Conservation (phyloP, 2,797 vertebrate species). For the Serranus cabrilla region DNA sequence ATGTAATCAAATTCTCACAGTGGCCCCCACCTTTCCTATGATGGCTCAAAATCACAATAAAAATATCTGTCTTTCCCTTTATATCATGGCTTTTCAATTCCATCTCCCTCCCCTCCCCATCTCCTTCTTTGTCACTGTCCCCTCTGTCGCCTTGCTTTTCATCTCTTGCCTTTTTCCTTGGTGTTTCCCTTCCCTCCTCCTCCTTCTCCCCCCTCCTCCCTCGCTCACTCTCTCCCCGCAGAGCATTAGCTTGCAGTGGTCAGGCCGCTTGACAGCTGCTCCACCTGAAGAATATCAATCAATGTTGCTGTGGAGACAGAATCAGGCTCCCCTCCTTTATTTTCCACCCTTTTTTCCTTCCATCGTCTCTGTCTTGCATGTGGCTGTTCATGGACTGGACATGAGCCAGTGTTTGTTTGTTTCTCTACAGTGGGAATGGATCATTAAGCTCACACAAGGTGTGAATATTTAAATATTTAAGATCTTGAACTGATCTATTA, state of each 20-base stretch:
- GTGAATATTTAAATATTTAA: constrained; percentile 40
- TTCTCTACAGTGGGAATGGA: constrained; percentile 27
- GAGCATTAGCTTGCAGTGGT: constrained; percentile 85
- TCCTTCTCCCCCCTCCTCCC: constrained; percentile 7
- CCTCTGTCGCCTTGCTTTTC: constrained; percentile 59
- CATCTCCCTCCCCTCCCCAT: constrained; percentile 61
- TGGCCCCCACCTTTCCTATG: constrained; percentile 28
- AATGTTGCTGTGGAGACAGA: constrained; percentile 92
- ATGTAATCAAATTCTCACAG: constrained; percentile 39
- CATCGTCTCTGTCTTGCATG: constrained; percentile 1
- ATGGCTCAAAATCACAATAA: constrained; percentile 42
- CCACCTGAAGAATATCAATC: constrained; percentile 92
- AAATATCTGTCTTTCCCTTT: constrained; percentile 22
- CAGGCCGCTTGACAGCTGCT: constrained; percentile 88
- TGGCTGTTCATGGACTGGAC: constrained; percentile 6
- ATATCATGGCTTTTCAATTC: constrained; percentile 72
- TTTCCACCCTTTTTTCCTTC: constrained; percentile 35
- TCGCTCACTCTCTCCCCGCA: constrained; percentile 67
- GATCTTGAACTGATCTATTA: constrained; percentile 47
- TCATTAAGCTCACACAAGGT: constrained; percentile 37
- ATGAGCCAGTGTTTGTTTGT: constrained; percentile 46
- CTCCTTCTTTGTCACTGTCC: constrained; percentile 62
- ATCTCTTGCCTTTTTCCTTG: constrained; percentile 59
- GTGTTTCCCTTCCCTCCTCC: constrained; percentile 47
- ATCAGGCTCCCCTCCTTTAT: constrained; percentile 67